Evolutionary conservation across 2,797 vertebrate species (phyloP), one percentile per base, ranked within the genome.

Genomic region (Loris lydekkerianus): DNA sequence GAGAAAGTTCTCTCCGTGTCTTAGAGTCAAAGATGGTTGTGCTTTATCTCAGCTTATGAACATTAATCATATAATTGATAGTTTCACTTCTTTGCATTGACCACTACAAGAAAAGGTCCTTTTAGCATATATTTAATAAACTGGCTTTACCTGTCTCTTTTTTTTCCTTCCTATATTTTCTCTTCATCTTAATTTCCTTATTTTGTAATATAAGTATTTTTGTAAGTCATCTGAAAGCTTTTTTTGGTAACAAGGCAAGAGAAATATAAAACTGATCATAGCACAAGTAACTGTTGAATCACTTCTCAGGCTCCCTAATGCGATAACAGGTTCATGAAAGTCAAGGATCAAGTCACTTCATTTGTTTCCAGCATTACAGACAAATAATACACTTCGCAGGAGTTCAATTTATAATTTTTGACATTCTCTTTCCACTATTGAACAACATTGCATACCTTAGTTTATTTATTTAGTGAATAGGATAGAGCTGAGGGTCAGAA

Each of bases 1-100:
- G 87, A 34, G 46, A 94, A 63, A 70, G 25, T 69, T 83, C 58
- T 67, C 76, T 78, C 2, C 10, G 17, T 13, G n/a, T 76, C 43
- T 77, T 40, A 40, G 34, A 29, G 58, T 15, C 58, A 77, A 29
- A 37, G 27, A 86, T 5, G 31, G 7, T 29, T 73, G 14, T 40
- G 40, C 40, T 94, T 73, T 84, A 34, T 94, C 69, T 84, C 46
- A 72, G 49, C 65, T 67, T 43, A 67, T 17, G 60, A 88, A 91
- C 29, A 69, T 13, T 17, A 58, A 31, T 37, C 78, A 85, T 3
- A 31, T 34, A 56, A 84, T 14, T 61, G n/a, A 56, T 23, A 61
- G 46, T 65, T 60, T 81, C 46, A 75, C 8, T 40, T 90, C 14
- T 82, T 83, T 56, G 29, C 56, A 73, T 20, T 34, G 40, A 72